Conservation (phyloP, 1,140 invertebrate species). For the Cydia amplana region DNA sequence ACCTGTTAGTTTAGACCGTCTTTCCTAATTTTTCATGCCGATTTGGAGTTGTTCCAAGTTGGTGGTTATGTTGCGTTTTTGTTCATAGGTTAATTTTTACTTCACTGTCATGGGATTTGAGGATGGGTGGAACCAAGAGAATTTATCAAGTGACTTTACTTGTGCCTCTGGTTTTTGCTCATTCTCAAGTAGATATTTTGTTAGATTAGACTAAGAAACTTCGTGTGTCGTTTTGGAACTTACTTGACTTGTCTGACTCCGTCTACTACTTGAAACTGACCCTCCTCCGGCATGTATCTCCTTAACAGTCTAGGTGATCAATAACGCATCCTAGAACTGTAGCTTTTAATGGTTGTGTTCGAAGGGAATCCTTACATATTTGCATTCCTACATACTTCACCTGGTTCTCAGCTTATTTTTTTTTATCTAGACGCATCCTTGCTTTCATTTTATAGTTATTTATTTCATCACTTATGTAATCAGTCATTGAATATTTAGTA, state of each 20-base stretch:
- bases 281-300: constrained; percentile 55
- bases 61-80: constrained; percentile 41
- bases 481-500: constrained; percentile 20
- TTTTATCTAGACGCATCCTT: constrained; percentile 25
- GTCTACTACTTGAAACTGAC: constrained; percentile 38
- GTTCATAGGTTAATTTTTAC: constrained; percentile 36
- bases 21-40: constrained; percentile 43
- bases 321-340: constrained; percentile 22
- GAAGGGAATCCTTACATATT: constrained; percentile 1
- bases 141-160: neutral
- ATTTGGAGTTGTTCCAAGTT: constrained; percentile 40
- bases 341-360: constrained; percentile 21
- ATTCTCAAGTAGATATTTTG: constrained; percentile 53
- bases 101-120: constrained; percentile 38
- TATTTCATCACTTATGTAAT: constrained; percentile 16
- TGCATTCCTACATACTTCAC: constrained; percentile 29
- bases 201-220: constrained; percentile 51
- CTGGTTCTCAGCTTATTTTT: constrained; percentile 20
- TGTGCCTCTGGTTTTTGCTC: constrained; percentile 22
- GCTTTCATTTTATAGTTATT: constrained; percentile 12
- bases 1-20: constrained; percentile 63
- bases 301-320: constrained; percentile 45
- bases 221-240: constrained; percentile 47
- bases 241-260: constrained; percentile 48
- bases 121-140: constrained; percentile 45